Evolutionary conservation across 2,113 vertebrate species (phyloP).

Genomic region (Cyanocitta stelleri): DNA sequence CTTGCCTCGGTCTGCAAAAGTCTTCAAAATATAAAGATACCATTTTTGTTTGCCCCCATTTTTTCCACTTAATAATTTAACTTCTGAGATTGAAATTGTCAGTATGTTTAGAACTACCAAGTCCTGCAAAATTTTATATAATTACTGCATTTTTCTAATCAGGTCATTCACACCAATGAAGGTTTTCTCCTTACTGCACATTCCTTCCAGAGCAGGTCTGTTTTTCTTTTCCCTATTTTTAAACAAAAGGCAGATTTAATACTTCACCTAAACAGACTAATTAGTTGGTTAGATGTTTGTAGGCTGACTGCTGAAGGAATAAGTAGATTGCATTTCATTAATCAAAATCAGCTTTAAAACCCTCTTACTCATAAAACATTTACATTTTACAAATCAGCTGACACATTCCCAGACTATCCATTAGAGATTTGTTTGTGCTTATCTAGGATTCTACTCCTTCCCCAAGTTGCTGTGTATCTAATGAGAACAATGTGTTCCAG

Average conservation of each 20-base stretch:
- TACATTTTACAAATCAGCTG: slow-evolving; percentile 47
- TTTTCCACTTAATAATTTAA: neutral
- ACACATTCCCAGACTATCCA: neutral
- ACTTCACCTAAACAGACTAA: slow-evolving; percentile 63
- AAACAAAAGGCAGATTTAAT: slow-evolving; percentile 42
- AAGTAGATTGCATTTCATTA: slow-evolving; percentile 68
- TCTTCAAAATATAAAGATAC: neutral
- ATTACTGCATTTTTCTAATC: neutral
- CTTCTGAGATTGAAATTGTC: neutral
- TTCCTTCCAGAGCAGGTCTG: neutral
- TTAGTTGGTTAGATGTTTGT: slow-evolving; percentile 59
- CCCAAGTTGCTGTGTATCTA: neutral
- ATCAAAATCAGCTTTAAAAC: slow-evolving; percentile 65
- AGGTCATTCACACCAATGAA: neutral
- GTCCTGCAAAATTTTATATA: neutral
- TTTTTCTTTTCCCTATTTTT: slow-evolving; percentile 20
- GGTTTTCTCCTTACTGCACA: neutral
- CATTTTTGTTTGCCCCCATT: neutral
- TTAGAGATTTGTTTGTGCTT: slow-evolving; percentile 13
- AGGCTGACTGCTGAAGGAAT: slow-evolving; percentile 29
- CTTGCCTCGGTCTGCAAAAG: neutral
- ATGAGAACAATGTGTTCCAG: slow-evolving; percentile 4
- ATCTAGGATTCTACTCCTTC: neutral
- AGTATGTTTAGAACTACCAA: neutral
- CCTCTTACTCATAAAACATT: slow-evolving; percentile 59